phyloP scores from a whole-genome alignment of 1,140 invertebrate species.

The Bilobella aurantiaca region DNA sequence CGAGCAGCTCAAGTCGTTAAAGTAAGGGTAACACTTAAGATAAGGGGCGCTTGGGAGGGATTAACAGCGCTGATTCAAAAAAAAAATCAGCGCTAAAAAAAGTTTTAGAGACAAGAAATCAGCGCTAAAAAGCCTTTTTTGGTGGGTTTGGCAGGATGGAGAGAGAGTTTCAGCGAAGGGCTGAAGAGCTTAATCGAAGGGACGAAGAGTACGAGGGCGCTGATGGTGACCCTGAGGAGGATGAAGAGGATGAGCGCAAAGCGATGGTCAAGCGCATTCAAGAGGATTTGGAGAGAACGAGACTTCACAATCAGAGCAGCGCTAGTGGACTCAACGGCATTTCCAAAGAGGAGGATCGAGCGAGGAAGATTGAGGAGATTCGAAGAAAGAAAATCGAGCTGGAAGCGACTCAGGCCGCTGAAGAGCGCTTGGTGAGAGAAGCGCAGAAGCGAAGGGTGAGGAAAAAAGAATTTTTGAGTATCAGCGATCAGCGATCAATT shows the following conservation, averaged over 20 bases:
- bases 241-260: conserved; percentile 39
- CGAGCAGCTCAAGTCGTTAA: conserved; percentile 70
- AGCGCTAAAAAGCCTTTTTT: conserved; percentile 1
- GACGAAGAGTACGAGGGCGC: conserved; percentile 64
- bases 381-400: conserved; percentile 45
- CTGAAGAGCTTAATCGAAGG: conserved; percentile 54
- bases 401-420: conserved; percentile 33
- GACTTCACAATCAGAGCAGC: conserved; percentile 19
- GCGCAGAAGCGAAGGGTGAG: conserved; percentile 36
- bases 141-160: conserved; percentile 46
- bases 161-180: conserved; percentile 75
- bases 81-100: too few species aligned
- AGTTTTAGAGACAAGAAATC: too few species aligned
- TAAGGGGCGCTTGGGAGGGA: too few species aligned
- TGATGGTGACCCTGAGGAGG: conserved; percentile 48
- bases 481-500: too few species aligned
- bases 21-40: too few species aligned
- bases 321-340: conserved; percentile 24
- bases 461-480: too few species aligned
- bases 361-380: conserved; percentile 47
- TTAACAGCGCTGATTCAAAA: too few species aligned
- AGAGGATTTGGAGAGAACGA: conserved; percentile 39
- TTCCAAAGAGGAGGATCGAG: conserved; percentile 44
- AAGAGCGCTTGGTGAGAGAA: conserved; percentile 33
- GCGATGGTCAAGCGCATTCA: conserved; percentile 38